Base-by-base conservation (phyloP, 2,797 vertebrate species). In the Crossoptilon crossoptilon region DNA sequence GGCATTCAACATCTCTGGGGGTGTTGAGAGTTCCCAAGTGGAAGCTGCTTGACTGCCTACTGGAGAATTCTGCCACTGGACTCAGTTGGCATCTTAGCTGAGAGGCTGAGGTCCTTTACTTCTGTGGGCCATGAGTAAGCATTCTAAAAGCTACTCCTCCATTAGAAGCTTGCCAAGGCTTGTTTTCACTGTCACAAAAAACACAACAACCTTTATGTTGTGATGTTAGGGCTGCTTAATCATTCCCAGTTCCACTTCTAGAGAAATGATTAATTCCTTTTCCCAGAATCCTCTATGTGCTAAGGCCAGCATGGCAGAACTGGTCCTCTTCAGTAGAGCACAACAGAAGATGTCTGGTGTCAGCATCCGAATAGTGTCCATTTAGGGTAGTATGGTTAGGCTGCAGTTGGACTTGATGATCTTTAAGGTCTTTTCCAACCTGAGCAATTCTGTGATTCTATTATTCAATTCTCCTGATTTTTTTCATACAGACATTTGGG, bases 51-150 rank as follows among this genome's bases (percentile, higher is more conserved):
- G 53, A 7, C 16, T 83, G 51, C 4, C 23, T 85, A 21, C 21
- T 69, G 69, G 27, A 66, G 46, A 37, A 43, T 76, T 80, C 8
- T 11, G 51, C 4, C 12, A 12, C 27, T 78, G 68, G 11, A 69
- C 46, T 72, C 3, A 1, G 5, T 56, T 75, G 44, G 58, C 0
- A 0, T 51, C 7, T 55, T 69, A 44, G 6, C 27, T 39, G 29
- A 68, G 67, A 68, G 48, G 22, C 16, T 31, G 3, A 23, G 10
- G 49, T 64, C 18, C 49, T 68, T 72, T 26, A 9, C 39, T 83
- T 72, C 3, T 19, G 11, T 64, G 13, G 14, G 29, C 26, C 14
- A 39, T 11, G 14, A 56, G 16, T 44, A 88, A 49, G 10, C 44
- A 33, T 60, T 64, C 39, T 35, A 56, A 64, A 79, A 75, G 14